Evolutionary conservation across 2,888 invertebrate genomes (phyloP).

Genomic region (Dryococelus australis): DNA sequence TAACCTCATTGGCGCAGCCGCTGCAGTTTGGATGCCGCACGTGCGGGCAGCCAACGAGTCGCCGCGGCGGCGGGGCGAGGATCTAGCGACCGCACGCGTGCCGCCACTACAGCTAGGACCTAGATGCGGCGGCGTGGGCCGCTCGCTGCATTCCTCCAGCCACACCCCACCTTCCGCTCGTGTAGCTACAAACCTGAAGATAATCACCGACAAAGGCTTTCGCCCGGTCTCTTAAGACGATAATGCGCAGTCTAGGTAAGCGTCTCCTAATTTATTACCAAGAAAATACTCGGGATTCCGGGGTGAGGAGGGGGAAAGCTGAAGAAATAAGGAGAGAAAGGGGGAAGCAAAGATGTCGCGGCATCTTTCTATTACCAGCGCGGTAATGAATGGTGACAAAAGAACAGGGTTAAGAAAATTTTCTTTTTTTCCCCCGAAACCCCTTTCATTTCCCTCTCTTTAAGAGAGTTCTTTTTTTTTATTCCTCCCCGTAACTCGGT

Average conservation of each 20-base stretch:
- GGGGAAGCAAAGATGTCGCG: not conserved
- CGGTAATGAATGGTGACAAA: conserved; percentile 46
- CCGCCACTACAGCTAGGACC: too few relatives aligned
- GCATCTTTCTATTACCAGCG: conserved; percentile 13
- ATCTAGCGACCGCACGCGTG: too few relatives aligned
- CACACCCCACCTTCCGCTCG: too few relatives aligned
- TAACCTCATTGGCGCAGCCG: too few relatives aligned
- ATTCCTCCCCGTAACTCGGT: conserved; percentile 29
- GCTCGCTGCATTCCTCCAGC: too few relatives aligned
- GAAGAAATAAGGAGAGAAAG: not conserved
- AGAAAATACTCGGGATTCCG: too few relatives aligned
- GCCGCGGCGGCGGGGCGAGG: too few relatives aligned
- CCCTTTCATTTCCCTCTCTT: conserved; percentile 42
- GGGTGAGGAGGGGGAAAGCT: too few relatives aligned
- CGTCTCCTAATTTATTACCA: not conserved
- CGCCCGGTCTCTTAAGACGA: not conserved
- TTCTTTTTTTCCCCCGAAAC: conserved; percentile 28
- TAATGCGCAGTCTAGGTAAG: not conserved
- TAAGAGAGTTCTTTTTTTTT: conserved; percentile 42
- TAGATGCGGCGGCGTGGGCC: too few relatives aligned
- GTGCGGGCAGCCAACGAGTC: too few relatives aligned
- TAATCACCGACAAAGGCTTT: not conserved
- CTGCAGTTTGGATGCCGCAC: too few relatives aligned
- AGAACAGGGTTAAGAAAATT: conserved; percentile 43
- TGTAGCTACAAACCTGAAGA: too few relatives aligned